Percentiles rank a stretch among this genome's conserved stretches.
These are phyloP conservation scores for Notocelia uddmanniana DNA, from an alignment of 2,888 invertebrate species.

Conservation along the genomic window DNA sequence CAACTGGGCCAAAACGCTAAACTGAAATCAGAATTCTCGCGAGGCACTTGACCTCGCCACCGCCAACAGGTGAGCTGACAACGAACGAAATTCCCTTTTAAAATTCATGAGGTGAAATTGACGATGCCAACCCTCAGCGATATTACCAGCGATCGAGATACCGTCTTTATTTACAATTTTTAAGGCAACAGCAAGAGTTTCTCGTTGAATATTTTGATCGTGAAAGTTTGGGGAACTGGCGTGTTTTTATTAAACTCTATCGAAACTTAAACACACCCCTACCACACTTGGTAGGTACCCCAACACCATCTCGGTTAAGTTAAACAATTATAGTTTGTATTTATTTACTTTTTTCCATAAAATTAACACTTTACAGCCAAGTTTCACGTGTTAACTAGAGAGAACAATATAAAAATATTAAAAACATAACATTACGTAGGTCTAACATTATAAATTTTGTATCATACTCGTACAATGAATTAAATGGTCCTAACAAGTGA, in stretches of 20 bases:
- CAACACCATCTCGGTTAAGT: no score
- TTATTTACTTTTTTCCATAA: background rate
- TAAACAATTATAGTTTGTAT: no score
- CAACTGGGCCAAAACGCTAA: background rate
- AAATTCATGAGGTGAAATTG: conserved; percentile 62
- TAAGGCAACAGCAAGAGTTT: conserved; percentile 13
- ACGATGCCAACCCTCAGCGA: conserved; percentile 50
- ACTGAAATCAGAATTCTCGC: conserved; percentile 31
- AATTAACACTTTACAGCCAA: no score
- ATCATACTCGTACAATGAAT: no score
- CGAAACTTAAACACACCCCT: no score
- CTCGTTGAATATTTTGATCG: conserved; percentile 21
- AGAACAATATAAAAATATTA: no score
- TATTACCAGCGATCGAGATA: conserved; percentile 44
- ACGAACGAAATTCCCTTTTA: conserved; percentile 54
- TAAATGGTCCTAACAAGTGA: no score
- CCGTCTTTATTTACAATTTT: conserved; percentile 39
- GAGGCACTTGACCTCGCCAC: conserved; percentile 36
- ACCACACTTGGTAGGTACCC: no score
- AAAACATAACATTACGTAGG: no score
- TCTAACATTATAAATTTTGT: no score
- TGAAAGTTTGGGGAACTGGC: background rate
- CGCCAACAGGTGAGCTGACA: conserved; percentile 38
- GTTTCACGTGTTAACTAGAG: no score
- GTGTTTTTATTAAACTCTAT: no score